Evolutionary conservation across 1,140 invertebrate genomes (phyloP).

Genomic region (Meloidogyne floridensis): DNA sequence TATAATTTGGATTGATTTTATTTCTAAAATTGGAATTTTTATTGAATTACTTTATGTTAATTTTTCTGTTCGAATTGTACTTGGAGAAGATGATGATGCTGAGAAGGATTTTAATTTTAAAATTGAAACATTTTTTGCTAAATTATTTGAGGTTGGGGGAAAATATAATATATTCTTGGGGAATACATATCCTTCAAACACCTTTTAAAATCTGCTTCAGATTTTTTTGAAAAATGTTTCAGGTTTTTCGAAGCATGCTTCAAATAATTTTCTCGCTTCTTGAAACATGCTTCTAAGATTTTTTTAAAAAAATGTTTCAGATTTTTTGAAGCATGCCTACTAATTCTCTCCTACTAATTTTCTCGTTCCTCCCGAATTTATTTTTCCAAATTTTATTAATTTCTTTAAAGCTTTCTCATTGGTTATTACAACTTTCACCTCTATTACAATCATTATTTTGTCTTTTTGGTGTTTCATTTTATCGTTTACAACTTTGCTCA

Average conservation of each 20-base stretch:
- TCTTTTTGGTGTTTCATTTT: slow-evolving; percentile 25
- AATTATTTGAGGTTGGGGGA: slow-evolving; percentile 33
- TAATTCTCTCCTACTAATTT: not conserved
- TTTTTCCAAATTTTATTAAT: not conserved
- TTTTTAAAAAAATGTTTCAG: not conserved
- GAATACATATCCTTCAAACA: too few relatives aligned
- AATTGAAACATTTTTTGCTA: slow-evolving; percentile 21
- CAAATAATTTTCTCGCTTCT: not conserved
- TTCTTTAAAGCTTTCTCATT: slow-evolving; percentile 26
- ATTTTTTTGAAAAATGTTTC: not conserved
- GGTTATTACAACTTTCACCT: slow-evolving; percentile 19
- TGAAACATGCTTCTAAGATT: not conserved
- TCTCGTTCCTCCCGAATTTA: not conserved
- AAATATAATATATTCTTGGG: too few relatives aligned
- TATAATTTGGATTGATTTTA: slow-evolving; percentile 34
- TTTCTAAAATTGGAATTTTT: slow-evolving; percentile 47
- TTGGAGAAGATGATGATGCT: not conserved
- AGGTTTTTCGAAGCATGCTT: not conserved
- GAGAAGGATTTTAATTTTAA: slow-evolving; percentile 6
- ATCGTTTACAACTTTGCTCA: slow-evolving; percentile 13
- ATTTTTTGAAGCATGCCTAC: too few relatives aligned
- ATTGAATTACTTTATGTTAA: slow-evolving; percentile 45
- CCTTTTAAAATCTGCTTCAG: too few relatives aligned
- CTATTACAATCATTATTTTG: slow-evolving; percentile 23
- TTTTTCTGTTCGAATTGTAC: slow-evolving; percentile 37